Conservation (phyloP, 1,140 invertebrate genomes). For the Wasmannia auropunctata region DNA sequence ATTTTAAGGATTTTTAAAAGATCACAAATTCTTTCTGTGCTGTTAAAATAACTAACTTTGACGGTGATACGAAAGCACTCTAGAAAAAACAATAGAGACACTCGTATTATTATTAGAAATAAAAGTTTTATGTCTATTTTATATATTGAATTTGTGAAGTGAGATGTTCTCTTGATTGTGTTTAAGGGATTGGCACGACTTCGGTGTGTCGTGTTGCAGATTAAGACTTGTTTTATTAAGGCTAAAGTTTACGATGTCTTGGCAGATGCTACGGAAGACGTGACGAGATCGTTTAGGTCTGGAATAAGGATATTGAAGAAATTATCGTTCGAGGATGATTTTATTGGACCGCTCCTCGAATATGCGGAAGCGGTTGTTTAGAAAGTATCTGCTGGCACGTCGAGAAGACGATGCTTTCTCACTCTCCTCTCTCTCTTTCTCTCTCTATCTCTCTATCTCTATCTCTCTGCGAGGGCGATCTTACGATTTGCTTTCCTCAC, state of each 20-base stretch:
- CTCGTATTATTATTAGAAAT: neutral
- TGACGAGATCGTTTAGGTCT: neutral
- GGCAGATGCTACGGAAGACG: neutral
- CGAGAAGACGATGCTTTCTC: neutral
- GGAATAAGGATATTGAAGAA: conserved; percentile 16
- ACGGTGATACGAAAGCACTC: neutral
- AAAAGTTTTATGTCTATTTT: neutral
- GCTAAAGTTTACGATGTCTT: neutral
- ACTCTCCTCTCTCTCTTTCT: neutral
- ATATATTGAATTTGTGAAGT: conserved; percentile 1
- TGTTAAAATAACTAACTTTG: neutral
- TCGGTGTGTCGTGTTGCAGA: neutral
- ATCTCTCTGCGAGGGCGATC: neutral
- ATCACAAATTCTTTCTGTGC: neutral
- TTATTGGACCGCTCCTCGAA: neutral
- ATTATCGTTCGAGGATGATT: conserved; percentile 25
- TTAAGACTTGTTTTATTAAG: conserved; percentile 4
- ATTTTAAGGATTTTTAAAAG: neutral
- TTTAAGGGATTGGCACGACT: neutral
- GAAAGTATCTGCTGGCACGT: conserved; percentile 16
- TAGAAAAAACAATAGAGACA: neutral
- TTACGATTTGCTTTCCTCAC: conserved; percentile 28
- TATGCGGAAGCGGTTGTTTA: conserved; percentile 21
- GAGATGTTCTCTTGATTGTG: neutral
- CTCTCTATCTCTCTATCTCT: neutral